phyloP scores from a whole-genome alignment of 2,113 vertebrate species.

The Apaloderma vittatum region DNA sequence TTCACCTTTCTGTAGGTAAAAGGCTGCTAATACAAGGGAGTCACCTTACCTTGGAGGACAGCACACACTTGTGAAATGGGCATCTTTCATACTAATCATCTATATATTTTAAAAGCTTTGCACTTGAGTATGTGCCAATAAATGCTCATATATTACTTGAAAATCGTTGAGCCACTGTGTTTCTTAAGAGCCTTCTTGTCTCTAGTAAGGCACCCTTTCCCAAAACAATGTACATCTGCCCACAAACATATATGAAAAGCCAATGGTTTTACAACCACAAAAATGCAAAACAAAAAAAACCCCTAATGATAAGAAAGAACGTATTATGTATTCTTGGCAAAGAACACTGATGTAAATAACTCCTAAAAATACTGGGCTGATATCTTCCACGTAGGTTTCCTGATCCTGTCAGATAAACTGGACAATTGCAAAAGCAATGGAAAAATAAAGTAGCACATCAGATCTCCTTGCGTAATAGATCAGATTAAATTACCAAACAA shows the following conservation, averaged over 20 bases:
- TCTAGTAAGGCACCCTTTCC: neutral
- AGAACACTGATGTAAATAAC: neutral
- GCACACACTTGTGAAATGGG: neutral
- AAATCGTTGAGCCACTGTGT: neutral
- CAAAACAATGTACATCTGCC: neutral
- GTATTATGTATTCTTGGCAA: neutral
- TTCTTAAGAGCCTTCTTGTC: neutral
- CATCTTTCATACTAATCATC: neutral
- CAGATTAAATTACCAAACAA: neutral
- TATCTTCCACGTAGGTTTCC: neutral
- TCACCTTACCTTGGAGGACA: neutral
- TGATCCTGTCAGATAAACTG: neutral
- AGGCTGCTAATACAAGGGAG: neutral
- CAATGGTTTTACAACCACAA: neutral
- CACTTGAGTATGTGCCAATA: neutral
- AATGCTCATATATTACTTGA: neutral
- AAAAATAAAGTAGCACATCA: neutral
- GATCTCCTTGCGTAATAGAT: neutral
- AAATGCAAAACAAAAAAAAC: neutral
- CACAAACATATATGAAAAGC: neutral
- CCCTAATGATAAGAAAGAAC: neutral
- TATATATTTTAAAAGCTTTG: neutral
- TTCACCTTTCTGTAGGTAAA: neutral
- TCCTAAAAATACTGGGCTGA: neutral
- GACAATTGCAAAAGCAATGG: neutral